phyloP scores from a whole-genome alignment of 2,113 vertebrate species.

The Prunella fulvescens region DNA sequence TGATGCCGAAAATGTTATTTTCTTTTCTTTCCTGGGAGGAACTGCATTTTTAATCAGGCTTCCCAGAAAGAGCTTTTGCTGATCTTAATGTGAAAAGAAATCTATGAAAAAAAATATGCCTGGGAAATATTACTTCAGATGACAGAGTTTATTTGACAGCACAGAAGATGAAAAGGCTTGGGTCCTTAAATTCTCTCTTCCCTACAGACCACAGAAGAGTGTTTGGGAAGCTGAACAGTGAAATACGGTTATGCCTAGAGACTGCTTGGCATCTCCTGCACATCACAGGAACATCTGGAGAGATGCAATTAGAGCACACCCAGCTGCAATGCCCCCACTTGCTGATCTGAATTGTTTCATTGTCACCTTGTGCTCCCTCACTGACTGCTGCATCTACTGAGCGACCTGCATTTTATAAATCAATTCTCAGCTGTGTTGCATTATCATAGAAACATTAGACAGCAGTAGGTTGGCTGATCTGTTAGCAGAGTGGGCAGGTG shows the following conservation, averaged over 20 bases:
- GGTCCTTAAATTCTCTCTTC: slow-evolving; percentile 6
- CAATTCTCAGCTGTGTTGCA: not conserved
- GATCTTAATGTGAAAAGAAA: slow-evolving; percentile 54
- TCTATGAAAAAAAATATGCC: not conserved
- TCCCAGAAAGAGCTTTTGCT: slow-evolving; percentile 33
- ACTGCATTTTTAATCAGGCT: slow-evolving; percentile 55
- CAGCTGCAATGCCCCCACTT: not conserved
- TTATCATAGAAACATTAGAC: not conserved
- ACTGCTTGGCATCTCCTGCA: not conserved
- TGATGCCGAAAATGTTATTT: slow-evolving; percentile 26
- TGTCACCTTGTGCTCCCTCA: not conserved
- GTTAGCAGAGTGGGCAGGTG: not conserved
- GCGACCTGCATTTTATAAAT: not conserved
- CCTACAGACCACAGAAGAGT: not conserved
- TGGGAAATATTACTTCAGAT: slow-evolving; percentile 44
- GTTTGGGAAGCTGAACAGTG: not conserved
- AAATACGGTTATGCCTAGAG: not conserved
- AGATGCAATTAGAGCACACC: not conserved
- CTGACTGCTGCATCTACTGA: not conserved
- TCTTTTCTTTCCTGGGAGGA: slow-evolving; percentile 27
- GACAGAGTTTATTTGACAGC: slow-evolving; percentile 36
- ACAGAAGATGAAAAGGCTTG: slow-evolving; percentile 13
- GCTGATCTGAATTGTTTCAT: not conserved
- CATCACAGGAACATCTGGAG: slow-evolving; percentile 33
- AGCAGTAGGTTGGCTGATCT: not conserved